phyloP scores from a whole-genome alignment of 53 echinoderm and acorn worm species.

The Arbacia lixula region DNA sequence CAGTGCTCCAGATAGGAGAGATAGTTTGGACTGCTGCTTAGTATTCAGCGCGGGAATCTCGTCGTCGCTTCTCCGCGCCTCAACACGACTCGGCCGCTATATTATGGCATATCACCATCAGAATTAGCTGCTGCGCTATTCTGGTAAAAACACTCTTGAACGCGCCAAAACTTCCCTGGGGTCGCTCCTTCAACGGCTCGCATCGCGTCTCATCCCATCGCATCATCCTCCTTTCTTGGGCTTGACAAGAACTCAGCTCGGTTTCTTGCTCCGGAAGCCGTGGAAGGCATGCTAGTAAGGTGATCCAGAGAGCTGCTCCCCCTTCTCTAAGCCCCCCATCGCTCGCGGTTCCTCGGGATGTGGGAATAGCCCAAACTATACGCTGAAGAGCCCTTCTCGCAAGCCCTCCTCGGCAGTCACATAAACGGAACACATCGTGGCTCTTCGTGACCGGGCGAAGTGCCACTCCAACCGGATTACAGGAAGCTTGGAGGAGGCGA shows the following conservation, averaged over 20 bases:
- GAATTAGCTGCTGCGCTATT: slow-evolving; percentile 35
- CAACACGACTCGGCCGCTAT: slow-evolving; percentile 36
- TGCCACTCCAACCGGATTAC: slow-evolving; percentile 81
- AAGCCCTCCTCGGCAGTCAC: slow-evolving; percentile 23
- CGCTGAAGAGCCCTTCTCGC: slow-evolving; percentile 11
- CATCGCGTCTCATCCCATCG: slow-evolving; percentile 10
- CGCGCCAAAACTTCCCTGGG: slow-evolving; percentile 30
- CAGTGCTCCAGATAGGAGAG: slow-evolving; percentile 24
- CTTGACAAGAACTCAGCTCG: slow-evolving; percentile 39
- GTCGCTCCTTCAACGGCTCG: slow-evolving; percentile 26
- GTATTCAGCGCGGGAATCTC: slow-evolving; percentile 22
- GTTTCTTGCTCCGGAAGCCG: slow-evolving; percentile 57
- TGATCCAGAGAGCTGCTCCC: slow-evolving; percentile 34
- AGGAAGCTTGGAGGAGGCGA: slow-evolving; percentile 67
- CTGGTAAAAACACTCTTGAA: slow-evolving; percentile 55
- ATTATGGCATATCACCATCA: slow-evolving; percentile 50
- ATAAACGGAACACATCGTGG: slow-evolving; percentile 53
- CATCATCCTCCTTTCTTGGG: slow-evolving; percentile 25
- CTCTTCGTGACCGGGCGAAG: slow-evolving; percentile 54
- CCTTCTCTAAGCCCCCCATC: slow-evolving; percentile 26
- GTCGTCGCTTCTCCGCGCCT: slow-evolving; percentile 13
- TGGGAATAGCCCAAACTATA: slow-evolving; percentile 45
- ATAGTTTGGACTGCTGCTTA: slow-evolving; percentile 20
- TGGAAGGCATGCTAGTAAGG: slow-evolving; percentile 40
- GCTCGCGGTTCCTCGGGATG: slow-evolving; percentile 16